phyloP scores from a whole-genome alignment of 30 jellyfish, hydroid and myxozoan species.

The Sanderia malayensis region DNA sequence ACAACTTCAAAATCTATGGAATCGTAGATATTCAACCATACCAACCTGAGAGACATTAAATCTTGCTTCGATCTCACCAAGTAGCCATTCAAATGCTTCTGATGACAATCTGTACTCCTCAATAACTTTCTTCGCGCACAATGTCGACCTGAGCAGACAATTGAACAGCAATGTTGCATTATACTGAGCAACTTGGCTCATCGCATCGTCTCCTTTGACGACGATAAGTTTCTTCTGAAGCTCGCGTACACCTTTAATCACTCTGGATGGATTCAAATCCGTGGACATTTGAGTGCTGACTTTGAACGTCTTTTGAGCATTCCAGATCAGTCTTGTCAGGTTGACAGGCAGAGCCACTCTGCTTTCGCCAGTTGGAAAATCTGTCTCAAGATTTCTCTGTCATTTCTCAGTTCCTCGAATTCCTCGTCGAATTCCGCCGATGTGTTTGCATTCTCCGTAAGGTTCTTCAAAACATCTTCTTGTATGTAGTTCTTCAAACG shows the following conservation, averaged over 20 bases:
- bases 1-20: too few relatives aligned
- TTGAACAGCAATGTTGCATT: slow-evolving; percentile 93
- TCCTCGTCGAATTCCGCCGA: slow-evolving; percentile 75
- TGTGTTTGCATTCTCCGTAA: slow-evolving; percentile 71
- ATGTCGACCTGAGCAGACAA: slow-evolving; percentile 71
- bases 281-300: slow-evolving; percentile 72
- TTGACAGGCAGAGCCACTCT: slow-evolving; percentile 95
- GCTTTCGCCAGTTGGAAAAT: slow-evolving; percentile 96
- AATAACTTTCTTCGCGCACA: slow-evolving; percentile 82
- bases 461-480: slow-evolving; percentile 79
- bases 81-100: slow-evolving; percentile 94
- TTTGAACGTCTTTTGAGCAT: slow-evolving; percentile 89
- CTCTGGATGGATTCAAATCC: slow-evolving; percentile 86
- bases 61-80: slow-evolving; percentile 99
- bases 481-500: slow-evolving; percentile 77
- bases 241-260: slow-evolving; percentile 72
- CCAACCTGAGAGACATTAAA: slow-evolving; percentile 94
- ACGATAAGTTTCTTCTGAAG: slow-evolving; percentile 68
- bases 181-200: slow-evolving; percentile 93
- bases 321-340: slow-evolving; percentile 86
- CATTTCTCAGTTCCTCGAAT: slow-evolving; percentile 79
- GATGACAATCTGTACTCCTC: slow-evolving; percentile 76
- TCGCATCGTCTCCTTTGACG: slow-evolving; percentile 91
- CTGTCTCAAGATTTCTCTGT: slow-evolving; percentile 75
- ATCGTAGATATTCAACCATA: too few relatives aligned